Base-by-base conservation (phyloP, 2,797 vertebrate genomes). In the Sternotherus odoratus region DNA sequence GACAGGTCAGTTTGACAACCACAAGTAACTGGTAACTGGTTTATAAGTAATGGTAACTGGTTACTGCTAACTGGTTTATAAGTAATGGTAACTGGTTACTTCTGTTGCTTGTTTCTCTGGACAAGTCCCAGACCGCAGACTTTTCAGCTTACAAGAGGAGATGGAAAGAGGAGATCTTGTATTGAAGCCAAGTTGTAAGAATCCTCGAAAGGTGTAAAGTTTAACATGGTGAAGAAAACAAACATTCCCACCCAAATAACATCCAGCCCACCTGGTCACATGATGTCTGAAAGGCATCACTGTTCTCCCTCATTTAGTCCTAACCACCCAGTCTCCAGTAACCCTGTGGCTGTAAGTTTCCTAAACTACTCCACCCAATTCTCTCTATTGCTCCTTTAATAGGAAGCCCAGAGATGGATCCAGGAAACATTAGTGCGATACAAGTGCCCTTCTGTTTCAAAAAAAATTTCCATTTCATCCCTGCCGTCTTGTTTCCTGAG, bases 281-380 rank as follows among this genome's bases (percentile, higher is more conserved):
- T 60, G 66, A 85, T 79, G 60, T 79, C 93, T 97, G 94, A 97
- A 93, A 95, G 91, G n/a, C 95, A 94, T 86, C 0, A 92, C 95
- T 97, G 91, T 97, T 95, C 88, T 91, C 79, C 77, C 53, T 96
- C 94, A 96, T 95, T 94, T 95, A 96, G 94, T 95, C 89, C 7
- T 54, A n/a, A n/a, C 92, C 95, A 95, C 95, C 95, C 91, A 94
- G 95, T 92, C 79, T 96, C 81, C 87, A 85, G 30, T 97, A 96
- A 94, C 84, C 54, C 86, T 87, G 75, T 87, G 89, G 84, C 89
- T 92, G 83, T 82, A 87, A 89, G 56, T 94, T 96, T 96, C 89
- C 79, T 49, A 2, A 83, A 93, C 88, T 87, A 90, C 95, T 94
- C 96, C 97, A 96, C 96, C 97, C 93, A 53, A 93, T 94, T 83